These are phyloP conservation scores for Bombus consobrinus DNA, from an alignment of 1,140 invertebrate species.

Conservation along the genomic window DNA sequence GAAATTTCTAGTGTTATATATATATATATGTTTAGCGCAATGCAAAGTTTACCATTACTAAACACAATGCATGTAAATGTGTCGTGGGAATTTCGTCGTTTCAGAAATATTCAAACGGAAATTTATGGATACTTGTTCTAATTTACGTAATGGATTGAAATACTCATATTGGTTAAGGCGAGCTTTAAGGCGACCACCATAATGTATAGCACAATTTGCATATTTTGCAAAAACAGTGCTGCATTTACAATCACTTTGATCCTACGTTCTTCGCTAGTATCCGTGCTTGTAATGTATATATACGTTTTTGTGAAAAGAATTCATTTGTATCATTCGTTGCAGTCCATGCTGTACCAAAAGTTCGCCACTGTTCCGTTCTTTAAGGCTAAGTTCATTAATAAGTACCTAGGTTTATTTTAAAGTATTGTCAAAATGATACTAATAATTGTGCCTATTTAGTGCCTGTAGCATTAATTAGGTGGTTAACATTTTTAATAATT, in stretches of 20 bases:
- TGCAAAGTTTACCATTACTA: conserved; percentile 25
- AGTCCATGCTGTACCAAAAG: conserved; percentile 20
- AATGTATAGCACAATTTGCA: conserved; percentile 2
- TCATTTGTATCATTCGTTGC: neutral
- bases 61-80: conserved; percentile 34
- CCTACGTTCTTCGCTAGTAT: neutral
- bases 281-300: conserved; percentile 20
- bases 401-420: neutral
- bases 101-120: neutral
- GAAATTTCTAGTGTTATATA: conserved; percentile 22
- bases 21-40: conserved; percentile 8
- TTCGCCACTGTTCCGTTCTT: conserved; percentile 1
- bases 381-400: conserved; percentile 16
- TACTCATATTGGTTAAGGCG: conserved; percentile 27
- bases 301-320: conserved; percentile 23
- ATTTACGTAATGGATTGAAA: conserved; percentile 22
- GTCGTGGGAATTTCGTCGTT: neutral
- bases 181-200: neutral
- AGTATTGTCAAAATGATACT: conserved; percentile 18
- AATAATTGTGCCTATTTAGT: conserved; percentile 38
- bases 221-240: neutral
- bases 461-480: conserved; percentile 30
- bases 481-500: conserved; percentile 16
- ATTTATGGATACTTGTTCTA: neutral
- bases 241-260: conserved; percentile 1